A percentile compares a stretch with the other conserved stretches of the same genome.
These are phyloP conservation scores for Leucoraja erinaceus DNA, from an alignment of 2,113 vertebrate genomes.

Conservation along the genomic window DNA sequence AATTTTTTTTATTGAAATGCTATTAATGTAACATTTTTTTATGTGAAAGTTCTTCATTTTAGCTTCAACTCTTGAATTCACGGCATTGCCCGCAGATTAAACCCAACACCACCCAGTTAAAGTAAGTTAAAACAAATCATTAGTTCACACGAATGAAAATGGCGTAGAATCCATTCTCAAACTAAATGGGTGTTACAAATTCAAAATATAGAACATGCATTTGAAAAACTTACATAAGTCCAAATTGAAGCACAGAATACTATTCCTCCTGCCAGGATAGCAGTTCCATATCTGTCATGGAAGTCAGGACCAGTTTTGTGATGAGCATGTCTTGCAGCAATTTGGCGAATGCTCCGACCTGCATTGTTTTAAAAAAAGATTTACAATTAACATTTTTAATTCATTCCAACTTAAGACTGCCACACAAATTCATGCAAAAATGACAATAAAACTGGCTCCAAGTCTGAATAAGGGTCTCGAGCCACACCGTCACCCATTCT, in stretches of 20 bases:
- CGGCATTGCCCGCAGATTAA: neutral
- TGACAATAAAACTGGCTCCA: too few relatives aligned
- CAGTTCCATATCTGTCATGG: conserved; percentile 62
- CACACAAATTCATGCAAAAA: too few relatives aligned
- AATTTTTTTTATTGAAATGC: neutral
- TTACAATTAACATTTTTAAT: conserved; percentile 37
- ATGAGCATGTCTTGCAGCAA: conserved; percentile 51
- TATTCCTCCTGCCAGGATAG: conserved; percentile 52
- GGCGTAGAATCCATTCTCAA: neutral
- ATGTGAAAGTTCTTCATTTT: neutral
- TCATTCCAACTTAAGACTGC: too few relatives aligned
- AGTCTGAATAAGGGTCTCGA: too few relatives aligned
- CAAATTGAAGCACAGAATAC: conserved; percentile 49
- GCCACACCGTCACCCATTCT: too few relatives aligned
- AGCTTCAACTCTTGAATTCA: neutral
- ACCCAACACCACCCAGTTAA: neutral
- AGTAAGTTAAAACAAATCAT: neutral
- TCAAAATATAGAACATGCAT: neutral
- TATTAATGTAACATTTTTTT: too few relatives aligned
- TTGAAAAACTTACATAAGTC: conserved; percentile 60
- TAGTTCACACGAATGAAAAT: neutral
- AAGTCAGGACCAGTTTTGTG: conserved; percentile 53
- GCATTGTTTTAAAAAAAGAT: neutral
- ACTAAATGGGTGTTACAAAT: neutral
- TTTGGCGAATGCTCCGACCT: conserved; percentile 53